Evolutionary conservation across 1,140 invertebrate genomes (phyloP), one percentile per base, ranked within the genome.

Genomic region (Armadillidium nasatum): DNA sequence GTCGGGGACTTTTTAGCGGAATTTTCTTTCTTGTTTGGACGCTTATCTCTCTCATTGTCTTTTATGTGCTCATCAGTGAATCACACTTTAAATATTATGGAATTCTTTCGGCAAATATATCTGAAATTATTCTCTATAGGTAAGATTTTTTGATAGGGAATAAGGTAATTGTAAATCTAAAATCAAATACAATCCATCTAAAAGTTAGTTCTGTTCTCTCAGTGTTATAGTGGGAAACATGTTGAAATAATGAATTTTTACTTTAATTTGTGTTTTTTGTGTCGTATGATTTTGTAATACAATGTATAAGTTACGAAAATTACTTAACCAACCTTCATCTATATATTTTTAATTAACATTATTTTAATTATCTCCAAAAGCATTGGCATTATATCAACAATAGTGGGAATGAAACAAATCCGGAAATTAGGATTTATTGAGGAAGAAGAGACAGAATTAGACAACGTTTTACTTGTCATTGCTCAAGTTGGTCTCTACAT

Each of bases 401-500:
- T 85, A 13, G 82, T 81, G 68, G 77, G 79, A 15, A 80, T 79
- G 79, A 76, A 80, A 67, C 81, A 80, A 76, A 72, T 81, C 60
- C 44, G 72, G 74, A 74, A 91, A 90, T 21, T 88, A 87, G 79
- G 76, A 44, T 79, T 79, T 72, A 67, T 77, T 69, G 74, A 74
- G 33, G 76, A 78, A 10, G 88, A 93, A 71, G 94, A 94, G 83
- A 87, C 96, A 33, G 93, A 95, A 80, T 85, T 98, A 81, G 95
- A 98, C 84, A 96, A 95, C 82, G 96, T 97, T 68, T 87, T 98
- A 0, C 85, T 98, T 66, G 91, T 97, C 4, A 93, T 95, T 0
- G 94, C 94, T 0, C 93, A 97, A 83, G 94, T 92, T 0, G 96
- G 95, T 6, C 92, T 95, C 85, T 96, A 96, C 83, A 91, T 96